Evolutionary conservation across 2,113 vertebrate species (phyloP).

Genomic region (Prietella phreatophila): DNA sequence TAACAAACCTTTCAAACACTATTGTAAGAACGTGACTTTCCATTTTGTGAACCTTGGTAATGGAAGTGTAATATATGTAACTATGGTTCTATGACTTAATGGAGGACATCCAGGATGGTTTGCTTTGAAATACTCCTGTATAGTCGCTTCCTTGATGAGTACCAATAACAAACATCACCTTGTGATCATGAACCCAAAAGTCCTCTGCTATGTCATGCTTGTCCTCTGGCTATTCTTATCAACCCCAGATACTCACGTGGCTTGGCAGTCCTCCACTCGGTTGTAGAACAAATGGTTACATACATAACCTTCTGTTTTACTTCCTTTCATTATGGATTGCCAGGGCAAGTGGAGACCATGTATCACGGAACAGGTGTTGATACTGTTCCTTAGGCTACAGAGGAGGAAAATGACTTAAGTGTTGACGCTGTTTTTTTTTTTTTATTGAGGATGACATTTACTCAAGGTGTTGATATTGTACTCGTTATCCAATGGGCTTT

Average conservation of each 20-base stretch:
- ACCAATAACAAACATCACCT: neutral
- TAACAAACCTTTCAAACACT: neutral
- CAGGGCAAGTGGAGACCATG: neutral
- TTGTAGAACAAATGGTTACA: neutral
- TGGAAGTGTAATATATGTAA: neutral
- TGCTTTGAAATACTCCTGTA: too few relatives aligned
- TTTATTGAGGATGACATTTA: neutral
- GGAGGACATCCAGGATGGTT: neutral
- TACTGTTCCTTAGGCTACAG: neutral
- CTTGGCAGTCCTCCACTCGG: neutral
- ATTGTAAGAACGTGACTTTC: neutral
- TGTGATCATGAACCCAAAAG: neutral
- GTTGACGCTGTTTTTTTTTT: neutral
- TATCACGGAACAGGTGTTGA: neutral
- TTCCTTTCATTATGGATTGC: neutral
- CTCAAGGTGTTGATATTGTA: neutral
- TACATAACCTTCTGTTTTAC: neutral
- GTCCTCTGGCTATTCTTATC: neutral
- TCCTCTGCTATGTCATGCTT: neutral
- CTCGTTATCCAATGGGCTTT: neutral
- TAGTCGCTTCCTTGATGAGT: neutral
- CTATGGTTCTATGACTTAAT: neutral
- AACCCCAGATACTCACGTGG: neutral
- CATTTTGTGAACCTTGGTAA: neutral
- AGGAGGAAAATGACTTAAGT: conserved; percentile 8